A percentile compares a stretch with the other conserved stretches of the same genome.
These are phyloP conservation scores for Conus betulinus DNA, from an alignment of 1,140 invertebrate genomes.

Conservation along the genomic window DNA sequence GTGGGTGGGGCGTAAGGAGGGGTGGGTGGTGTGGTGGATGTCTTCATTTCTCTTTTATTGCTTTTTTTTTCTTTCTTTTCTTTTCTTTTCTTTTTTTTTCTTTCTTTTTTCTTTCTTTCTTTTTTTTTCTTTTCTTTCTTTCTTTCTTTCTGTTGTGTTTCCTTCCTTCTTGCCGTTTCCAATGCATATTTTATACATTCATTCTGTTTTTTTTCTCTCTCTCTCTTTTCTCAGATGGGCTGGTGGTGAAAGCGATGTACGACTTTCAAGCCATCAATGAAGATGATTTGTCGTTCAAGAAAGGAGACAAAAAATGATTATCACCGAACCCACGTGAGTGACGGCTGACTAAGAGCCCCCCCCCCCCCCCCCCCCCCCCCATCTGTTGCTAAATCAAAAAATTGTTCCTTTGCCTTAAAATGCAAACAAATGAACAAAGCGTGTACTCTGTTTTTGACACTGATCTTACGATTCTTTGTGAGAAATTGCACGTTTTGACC, in stretches of 20 bases:
- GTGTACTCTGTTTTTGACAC: too few species aligned
- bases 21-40: neutral
- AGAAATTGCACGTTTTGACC: too few species aligned
- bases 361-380: too few species aligned
- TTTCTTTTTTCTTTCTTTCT: too few species aligned
- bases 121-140: neutral
- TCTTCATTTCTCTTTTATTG: neutral
- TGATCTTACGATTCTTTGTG: too few species aligned
- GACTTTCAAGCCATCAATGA: conserved; percentile 73
- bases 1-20: too few species aligned
- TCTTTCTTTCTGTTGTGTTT: neutral
- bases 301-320: conserved; percentile 71
- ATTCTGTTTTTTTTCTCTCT: neutral
- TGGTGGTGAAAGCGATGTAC: conserved; percentile 70
- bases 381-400: too few species aligned
- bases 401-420: too few species aligned
- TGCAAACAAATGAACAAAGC: too few species aligned
- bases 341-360: too few species aligned
- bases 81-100: neutral
- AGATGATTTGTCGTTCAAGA: conserved; percentile 74
- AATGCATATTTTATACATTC: neutral
- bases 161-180: neutral
- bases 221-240: conserved; percentile 45
- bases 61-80: neutral
- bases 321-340: conserved; percentile 63